phyloP scores from a whole-genome alignment of 2,888 invertebrate genomes.

The Caenorhabditis plicata region DNA sequence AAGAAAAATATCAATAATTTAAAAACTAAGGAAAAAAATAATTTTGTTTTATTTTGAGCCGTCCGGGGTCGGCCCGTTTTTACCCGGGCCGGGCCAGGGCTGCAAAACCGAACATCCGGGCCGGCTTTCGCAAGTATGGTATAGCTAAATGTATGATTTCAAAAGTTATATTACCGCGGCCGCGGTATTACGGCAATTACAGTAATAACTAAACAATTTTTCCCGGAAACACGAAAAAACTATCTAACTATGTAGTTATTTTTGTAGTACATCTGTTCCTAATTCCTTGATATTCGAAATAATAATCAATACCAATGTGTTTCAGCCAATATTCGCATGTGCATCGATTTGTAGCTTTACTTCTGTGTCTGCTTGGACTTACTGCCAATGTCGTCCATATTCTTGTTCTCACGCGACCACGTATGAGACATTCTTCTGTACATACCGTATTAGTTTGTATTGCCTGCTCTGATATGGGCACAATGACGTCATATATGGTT shows the following conservation, averaged over 20 bases:
- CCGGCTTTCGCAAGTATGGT: no score
- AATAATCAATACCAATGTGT: constrained; percentile 5
- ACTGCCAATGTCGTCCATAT: constrained; percentile 50
- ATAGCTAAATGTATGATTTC: no score
- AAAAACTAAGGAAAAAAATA: no score
- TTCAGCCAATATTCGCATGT: constrained; percentile 47
- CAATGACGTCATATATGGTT: constrained; percentile 55
- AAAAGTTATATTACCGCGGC: no score
- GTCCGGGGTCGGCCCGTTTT: no score
- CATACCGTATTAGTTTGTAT: constrained; percentile 53
- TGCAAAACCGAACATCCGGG: no score
- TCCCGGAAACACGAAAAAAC: neutral
- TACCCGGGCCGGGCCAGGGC: no score
- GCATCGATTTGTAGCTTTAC: constrained; percentile 47
- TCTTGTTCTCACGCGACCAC: constrained; percentile 46
- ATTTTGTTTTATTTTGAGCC: no score
- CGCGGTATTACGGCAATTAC: no score
- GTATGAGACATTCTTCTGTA: constrained; percentile 50
- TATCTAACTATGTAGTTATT: neutral
- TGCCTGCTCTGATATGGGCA: constrained; percentile 54
- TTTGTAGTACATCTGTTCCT: no score
- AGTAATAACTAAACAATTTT: no score
- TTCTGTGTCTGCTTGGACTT: constrained; percentile 49
- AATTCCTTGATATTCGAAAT: neutral
- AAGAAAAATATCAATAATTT: no score